Base-by-base conservation (phyloP, 2,888 invertebrate genomes). In the Trachelus iudaicus region DNA sequence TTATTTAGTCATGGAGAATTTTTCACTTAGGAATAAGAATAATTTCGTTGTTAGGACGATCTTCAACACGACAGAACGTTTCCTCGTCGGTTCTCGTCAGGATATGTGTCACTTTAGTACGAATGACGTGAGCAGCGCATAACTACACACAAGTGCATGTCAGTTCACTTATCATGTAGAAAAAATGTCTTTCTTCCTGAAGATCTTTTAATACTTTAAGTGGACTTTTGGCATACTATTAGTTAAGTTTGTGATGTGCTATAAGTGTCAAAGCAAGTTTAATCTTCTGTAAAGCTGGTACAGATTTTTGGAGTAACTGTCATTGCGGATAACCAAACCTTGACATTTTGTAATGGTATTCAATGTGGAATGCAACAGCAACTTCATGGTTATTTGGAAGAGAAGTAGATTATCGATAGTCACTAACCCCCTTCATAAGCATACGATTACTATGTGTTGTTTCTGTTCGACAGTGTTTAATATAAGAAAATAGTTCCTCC, bases 31-130 rank as follows among this genome's bases (percentile, higher is more conserved):
- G 15, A 13, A 4, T 40, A 23, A 56, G 23, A 56, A 9, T 23
- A 56, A 56, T 56, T 56, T 56, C 56, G 23, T 56, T 6, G 9
- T 9, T 56, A 56, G 23, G 23, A 56, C 56, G 40, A 40, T 40
- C 40, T 23, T 40, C 40, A 23, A 40, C 2, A 56, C 56, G 15
- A 23, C 0, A 56, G 23, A 56, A 56, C 9, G 15, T 56, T 56
- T 56, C 56, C 56, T 56, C 56, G 23, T 56, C 23, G 6, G 23
- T 23, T 56, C 23, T 23, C 23, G 15, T 56, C 80, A 85, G 84
- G 85, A 85, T 85, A 85, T 85, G 85, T 85, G 85, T 85, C 85
- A 85, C 83, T 83, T 85, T 85, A 81, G 81, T 79, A 79, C 78
- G 81, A 83, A 82, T 85, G 85, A 85, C 85, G 85, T 85, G 82